Base-by-base conservation (phyloP, 1,140 invertebrate genomes). In the Brachionus rubens region DNA sequence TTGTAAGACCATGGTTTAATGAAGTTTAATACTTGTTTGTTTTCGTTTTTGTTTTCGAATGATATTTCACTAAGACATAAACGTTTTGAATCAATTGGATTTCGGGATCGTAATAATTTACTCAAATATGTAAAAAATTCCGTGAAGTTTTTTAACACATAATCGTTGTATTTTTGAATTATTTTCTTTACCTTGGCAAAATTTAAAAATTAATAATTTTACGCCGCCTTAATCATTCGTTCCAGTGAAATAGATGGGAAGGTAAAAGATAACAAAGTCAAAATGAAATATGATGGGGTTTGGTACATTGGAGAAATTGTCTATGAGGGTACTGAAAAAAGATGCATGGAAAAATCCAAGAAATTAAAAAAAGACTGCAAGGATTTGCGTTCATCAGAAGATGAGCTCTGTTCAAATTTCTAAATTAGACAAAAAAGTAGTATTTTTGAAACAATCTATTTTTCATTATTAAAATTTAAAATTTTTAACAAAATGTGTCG, bases 1-100 rank as follows among this genome's bases (percentile, higher is more conserved):
- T 16, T 36, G 14, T 62, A 62, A 33, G 56, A 40, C 56, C 56
- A 62, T 62, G 36, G 36, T 40, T 62, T 36, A 4, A 62, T 36
- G 40, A 62, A 62, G 16, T 62, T 62, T 1, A 3, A 9, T 16
- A 62, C 3, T 19, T 0, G 36, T 14, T 24, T 14, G n/a, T 33
- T 30, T 10, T 16, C 21, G 14, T 28, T 33, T 41, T 40, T 16
- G 3, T 19, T 33, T 12, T 30, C 9, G 40, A 62, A 62, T 1
- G 56, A 40, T 40, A 62, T 19, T 19, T 62, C 40, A 12, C 56
- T 62, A 3, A 62, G 1, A 26, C 12, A 16, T 16, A 62, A 21
- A 19, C 19, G 16, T 19, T 40, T 62, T n/a, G 14, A 62, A 9
- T 36, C n/a, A 2, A 40, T 21, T 19, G 30, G n/a, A 62, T 62